A percentile compares a stretch with the other conserved stretches of the same genome.
These are phyloP conservation scores for Trinectes maculatus DNA, from an alignment of 2,113 vertebrate species.

Conservation along the genomic window DNA sequence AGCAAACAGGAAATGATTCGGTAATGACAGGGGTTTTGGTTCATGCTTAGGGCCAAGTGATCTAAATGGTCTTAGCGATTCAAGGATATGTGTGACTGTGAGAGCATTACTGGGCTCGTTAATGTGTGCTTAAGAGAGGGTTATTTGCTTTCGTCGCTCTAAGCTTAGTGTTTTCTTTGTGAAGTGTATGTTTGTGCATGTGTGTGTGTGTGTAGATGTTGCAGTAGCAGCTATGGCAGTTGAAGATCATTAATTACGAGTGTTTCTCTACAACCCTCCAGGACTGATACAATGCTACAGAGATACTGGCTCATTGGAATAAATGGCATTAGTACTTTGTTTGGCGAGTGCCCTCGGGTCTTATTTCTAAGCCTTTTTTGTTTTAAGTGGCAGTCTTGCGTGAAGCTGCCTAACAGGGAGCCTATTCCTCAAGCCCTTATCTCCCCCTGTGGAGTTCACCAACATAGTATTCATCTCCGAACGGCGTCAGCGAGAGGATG, in stretches of 20 bases:
- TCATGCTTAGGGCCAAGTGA: slow-evolving; percentile 46
- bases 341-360: slow-evolving; percentile 60
- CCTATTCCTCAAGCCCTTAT: slow-evolving; percentile 57
- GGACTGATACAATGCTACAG: slow-evolving; percentile 58
- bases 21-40: slow-evolving; percentile 50
- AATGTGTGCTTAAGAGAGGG: slow-evolving; percentile 49
- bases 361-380: slow-evolving; percentile 68
- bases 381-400: slow-evolving; percentile 70
- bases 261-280: slow-evolving; percentile 59
- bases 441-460: slow-evolving; percentile 55
- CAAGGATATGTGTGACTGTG: slow-evolving; percentile 39
- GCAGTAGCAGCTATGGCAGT: slow-evolving; percentile 33
- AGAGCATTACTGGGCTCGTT: slow-evolving; percentile 53
- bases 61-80: slow-evolving; percentile 20
- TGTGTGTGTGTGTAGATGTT: slow-evolving; percentile 10
- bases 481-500: slow-evolving; percentile 16
- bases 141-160: slow-evolving; percentile 63
- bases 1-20: slow-evolving; percentile 51
- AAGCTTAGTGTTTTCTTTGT: slow-evolving; percentile 47
- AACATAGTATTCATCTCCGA: slow-evolving; percentile 46
- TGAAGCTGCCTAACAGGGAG: slow-evolving; percentile 57
- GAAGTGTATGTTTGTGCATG: slow-evolving; percentile 23
- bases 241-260: slow-evolving; percentile 70
- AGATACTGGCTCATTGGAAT: slow-evolving; percentile 69
- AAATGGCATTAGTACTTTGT: slow-evolving; percentile 72